Percentiles rank a stretch among this genome's conserved stretches.
Conservation (phyloP, 2,113 vertebrate genomes). For the Bubo scandiacus region DNA sequence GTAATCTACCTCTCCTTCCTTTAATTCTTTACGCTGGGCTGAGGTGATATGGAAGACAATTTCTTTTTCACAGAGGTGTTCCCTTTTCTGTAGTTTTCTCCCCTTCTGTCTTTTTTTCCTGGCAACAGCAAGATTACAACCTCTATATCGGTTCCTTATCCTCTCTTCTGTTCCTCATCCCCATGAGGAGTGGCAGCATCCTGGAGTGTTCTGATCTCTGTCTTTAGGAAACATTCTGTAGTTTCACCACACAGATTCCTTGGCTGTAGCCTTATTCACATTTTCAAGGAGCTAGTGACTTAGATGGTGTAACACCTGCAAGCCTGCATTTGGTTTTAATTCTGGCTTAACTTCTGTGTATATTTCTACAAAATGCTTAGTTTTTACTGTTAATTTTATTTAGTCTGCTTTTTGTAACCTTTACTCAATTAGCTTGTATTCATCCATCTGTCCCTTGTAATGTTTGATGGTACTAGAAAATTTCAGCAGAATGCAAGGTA, state of each 20-base stretch:
- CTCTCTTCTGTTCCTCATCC: not conserved
- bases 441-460: not conserved
- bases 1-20: not conserved
- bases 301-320: not conserved
- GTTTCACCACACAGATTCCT: not conserved
- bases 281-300: not conserved
- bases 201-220: not conserved
- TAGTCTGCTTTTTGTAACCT: not conserved
- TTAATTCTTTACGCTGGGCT: not conserved
- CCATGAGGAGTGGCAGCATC: accelerated
- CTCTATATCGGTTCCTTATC: not conserved
- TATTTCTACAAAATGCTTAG: not conserved
- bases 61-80: not conserved
- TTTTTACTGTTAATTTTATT: not conserved
- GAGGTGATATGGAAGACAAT: not conserved
- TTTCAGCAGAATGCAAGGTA: not conserved
- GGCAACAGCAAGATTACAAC: not conserved
- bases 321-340: not conserved
- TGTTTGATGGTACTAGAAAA: not conserved
- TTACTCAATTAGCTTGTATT: not conserved
- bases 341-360: not conserved
- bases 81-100: not conserved
- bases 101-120: not conserved
- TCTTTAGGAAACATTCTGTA: not conserved
- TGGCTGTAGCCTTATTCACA: not conserved